Base-by-base conservation (phyloP, 92 coral and sea anemone genomes). In the Pocillopora grandis region DNA sequence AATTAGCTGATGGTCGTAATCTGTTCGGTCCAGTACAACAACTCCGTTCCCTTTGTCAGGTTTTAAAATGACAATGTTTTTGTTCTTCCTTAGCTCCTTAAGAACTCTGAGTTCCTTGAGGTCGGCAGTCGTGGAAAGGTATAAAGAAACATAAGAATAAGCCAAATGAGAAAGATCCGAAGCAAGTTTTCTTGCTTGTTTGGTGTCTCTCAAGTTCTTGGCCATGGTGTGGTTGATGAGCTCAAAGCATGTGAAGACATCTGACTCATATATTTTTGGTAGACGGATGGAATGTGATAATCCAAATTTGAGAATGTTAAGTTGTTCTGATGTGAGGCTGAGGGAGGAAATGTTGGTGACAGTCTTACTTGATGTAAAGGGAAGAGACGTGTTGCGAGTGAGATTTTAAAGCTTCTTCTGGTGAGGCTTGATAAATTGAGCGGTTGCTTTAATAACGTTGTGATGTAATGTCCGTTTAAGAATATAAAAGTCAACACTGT, bases 281-380 rank as follows among this genome's bases (percentile, higher is more conserved):
- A 27, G 31, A 27, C 31, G 31, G 31, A 76, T 20, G 74, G 75
- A 76, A 66, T 76, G 88, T 42, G 83, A 42, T 37, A 66, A 37
- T 66, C 83, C 88, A 55, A 42, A 19, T 68, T 84, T 84, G 75
- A 76, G 75, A 31, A 60, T 61, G 18, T 84, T 66, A 7, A 65
- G 76, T 55, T 84, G 82, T 76, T 84, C 68, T 31, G 87, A 23
- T 20, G 65, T 84, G 17, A 84, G 81, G 14, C 61, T 75, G 48
- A 1, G 65, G 9, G 87, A 73, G 11, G 75, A 76, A 10, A 84
- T 15, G 61, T 84, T 84, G 65, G 80, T 84, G 37, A 84, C 74
- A n/a, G 82, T 84, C 12, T 84, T 76, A 5, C 48, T 52, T 42
- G 80, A 60, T 58, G 68, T 72, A 33, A 84, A 84, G 12, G 83